These are phyloP conservation scores for Antennarius maculatus DNA, from an alignment of 2,797 vertebrate species.

Conservation along the genomic window DNA sequence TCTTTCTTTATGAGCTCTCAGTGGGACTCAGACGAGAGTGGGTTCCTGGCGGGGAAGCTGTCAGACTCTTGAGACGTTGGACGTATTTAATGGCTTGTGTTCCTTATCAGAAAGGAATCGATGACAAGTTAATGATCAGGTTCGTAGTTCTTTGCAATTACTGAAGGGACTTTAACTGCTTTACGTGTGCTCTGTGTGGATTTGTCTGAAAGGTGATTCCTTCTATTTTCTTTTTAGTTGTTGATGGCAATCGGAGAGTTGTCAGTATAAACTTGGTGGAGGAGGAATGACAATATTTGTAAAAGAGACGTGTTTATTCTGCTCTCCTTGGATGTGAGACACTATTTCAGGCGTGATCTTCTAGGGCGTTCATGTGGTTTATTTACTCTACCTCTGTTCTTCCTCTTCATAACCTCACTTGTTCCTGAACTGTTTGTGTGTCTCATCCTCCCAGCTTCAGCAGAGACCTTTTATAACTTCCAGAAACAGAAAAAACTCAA, in stretches of 20 bases:
- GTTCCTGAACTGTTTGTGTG: neutral
- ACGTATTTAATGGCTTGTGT: slow-evolving; percentile 28
- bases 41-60: slow-evolving; percentile 24
- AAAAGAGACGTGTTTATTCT: neutral
- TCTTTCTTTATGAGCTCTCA: slow-evolving; percentile 9
- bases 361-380: neutral
- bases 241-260: neutral
- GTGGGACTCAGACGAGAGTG: slow-evolving; percentile 2
- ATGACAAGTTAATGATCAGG: slow-evolving; percentile 1
- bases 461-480: neutral
- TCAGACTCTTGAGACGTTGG: slow-evolving; percentile 25
- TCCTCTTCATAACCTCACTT: neutral
- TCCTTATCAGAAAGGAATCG: slow-evolving; percentile 32
- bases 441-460: neutral
- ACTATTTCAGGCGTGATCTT: neutral
- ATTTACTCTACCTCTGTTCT: neutral
- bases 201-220: neutral
- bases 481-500: no score
- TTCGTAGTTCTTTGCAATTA: slow-evolving; percentile 20
- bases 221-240: neutral
- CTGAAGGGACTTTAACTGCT: slow-evolving; percentile 26
- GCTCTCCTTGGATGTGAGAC: neutral
- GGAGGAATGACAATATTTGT: neutral
- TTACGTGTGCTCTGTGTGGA: neutral
- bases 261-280: neutral